Percentiles rank a stretch among this genome's conserved stretches.
phyloP scores from a whole-genome alignment of 2,888 invertebrate species.

The Pyralis farinalis region DNA sequence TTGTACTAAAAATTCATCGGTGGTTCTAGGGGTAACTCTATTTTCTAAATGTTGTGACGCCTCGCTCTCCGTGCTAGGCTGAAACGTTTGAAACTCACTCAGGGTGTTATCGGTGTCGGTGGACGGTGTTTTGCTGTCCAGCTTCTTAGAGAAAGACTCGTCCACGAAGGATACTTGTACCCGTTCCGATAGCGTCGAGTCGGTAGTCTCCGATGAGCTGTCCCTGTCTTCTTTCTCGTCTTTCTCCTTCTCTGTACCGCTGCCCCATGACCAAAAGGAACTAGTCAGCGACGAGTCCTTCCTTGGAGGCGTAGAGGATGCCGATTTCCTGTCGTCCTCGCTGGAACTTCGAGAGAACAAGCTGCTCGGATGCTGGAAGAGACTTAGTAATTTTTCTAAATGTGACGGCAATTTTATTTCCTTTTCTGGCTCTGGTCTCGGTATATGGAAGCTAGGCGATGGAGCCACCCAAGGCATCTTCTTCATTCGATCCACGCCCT shows the following conservation, averaged over 20 bases:
- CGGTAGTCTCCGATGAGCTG: constrained; percentile 63
- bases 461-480: constrained; percentile 83
- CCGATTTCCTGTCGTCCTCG: constrained; percentile 65
- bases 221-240: constrained; percentile 51
- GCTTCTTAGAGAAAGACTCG: constrained; percentile 67
- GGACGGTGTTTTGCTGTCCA: constrained; percentile 71
- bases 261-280: constrained; percentile 76
- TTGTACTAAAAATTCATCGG: constrained; percentile 75
- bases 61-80: constrained; percentile 35
- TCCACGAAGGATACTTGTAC: constrained; percentile 71
- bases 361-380: constrained; percentile 84
- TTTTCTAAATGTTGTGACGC: constrained; percentile 9
- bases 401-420: constrained; percentile 76
- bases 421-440: constrained; percentile 55
- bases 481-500: constrained; percentile 67
- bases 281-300: constrained; percentile 66
- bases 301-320: constrained; percentile 64
- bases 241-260: constrained; percentile 44
- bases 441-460: constrained; percentile 61
- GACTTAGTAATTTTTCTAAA: constrained; percentile 83
- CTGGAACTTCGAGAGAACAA: constrained; percentile 76
- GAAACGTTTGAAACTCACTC: constrained; percentile 68
- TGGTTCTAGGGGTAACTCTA: constrained; percentile 66
- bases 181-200: constrained; percentile 69
- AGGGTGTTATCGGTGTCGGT: constrained; percentile 66